These are phyloP conservation scores for Plumapathes pennacea DNA, from an alignment of 92 coral and sea anemone genomes.

Conservation along the genomic window DNA sequence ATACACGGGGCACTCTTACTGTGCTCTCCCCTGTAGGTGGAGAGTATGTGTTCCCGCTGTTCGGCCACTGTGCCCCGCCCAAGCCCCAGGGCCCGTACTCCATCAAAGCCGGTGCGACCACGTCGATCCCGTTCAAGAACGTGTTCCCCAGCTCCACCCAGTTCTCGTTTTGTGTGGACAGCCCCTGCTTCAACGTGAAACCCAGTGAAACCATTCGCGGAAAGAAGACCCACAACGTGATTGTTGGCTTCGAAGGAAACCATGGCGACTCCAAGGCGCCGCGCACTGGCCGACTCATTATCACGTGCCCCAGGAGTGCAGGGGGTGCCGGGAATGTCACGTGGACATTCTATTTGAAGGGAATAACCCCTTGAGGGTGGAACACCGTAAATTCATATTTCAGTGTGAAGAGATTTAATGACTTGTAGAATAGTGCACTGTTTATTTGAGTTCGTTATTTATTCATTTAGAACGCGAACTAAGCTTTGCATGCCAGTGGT, in stretches of 20 bases:
- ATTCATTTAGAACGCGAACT: too few relatives aligned
- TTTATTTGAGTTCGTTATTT: too few relatives aligned
- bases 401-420: too few relatives aligned
- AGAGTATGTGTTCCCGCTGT: slow-evolving; percentile 89
- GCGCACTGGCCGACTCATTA: slow-evolving; percentile 90
- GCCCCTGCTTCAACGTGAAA: slow-evolving; percentile 89
- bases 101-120: slow-evolving; percentile 86
- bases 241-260: slow-evolving; percentile 93
- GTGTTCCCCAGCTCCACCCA: slow-evolving; percentile 91
- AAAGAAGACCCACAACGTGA: slow-evolving; percentile 84
- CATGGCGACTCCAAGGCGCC: slow-evolving; percentile 92
- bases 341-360: slow-evolving; percentile 93
- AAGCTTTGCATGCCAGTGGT: background rate
- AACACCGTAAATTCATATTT: too few relatives aligned
- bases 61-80: slow-evolving; percentile 93
- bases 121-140: slow-evolving; percentile 92
- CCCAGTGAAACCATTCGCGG: slow-evolving; percentile 89
- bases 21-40: slow-evolving; percentile 81
- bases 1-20: slow-evolving; percentile 84
- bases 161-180: slow-evolving; percentile 87
- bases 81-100: slow-evolving; percentile 98
- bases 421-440: too few relatives aligned
- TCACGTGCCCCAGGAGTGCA: slow-evolving; percentile 92
- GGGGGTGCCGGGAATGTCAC: slow-evolving; percentile 85
- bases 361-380: slow-evolving; percentile 62